phyloP scores from a whole-genome alignment of 2,113 vertebrate genomes.

The Recurvirostra avosetta region DNA sequence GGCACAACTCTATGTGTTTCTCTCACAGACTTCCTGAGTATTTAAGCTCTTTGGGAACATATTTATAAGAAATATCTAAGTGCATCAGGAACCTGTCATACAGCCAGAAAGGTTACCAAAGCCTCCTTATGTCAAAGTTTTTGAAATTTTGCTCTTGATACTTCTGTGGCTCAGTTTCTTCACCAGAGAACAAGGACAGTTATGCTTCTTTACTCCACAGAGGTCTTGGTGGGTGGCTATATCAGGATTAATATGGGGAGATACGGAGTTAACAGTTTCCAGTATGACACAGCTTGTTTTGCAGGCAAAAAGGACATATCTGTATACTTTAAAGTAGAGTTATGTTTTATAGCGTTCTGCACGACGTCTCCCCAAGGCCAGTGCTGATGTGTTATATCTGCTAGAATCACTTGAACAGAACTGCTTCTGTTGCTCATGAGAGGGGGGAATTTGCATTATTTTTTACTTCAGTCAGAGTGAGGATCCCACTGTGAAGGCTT shows the following conservation, averaged over 20 bases:
- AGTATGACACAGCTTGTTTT: not conserved
- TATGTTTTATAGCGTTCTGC: not conserved
- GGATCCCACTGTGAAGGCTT: not conserved
- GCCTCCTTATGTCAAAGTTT: not conserved
- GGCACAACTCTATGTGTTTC: rapidly evolving
- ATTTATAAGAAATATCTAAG: not conserved
- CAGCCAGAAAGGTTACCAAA: not conserved
- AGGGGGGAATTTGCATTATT: not conserved
- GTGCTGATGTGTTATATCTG: not conserved
- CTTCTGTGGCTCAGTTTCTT: not conserved
- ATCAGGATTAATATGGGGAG: not conserved
- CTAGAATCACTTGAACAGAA: not conserved
- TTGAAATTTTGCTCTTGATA: not conserved
- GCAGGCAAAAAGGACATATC: not conserved
- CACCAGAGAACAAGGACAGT: not conserved
- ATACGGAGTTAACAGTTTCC: not conserved
- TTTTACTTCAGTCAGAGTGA: not conserved
- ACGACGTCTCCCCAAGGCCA: not conserved
- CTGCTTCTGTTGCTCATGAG: not conserved
- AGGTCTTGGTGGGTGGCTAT: not conserved
- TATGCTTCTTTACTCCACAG: not conserved
- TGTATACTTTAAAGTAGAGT: not conserved
- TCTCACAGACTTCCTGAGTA: not conserved
- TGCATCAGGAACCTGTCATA: not conserved
- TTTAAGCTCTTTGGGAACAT: not conserved